Evolutionary conservation across 2,888 invertebrate genomes (phyloP), one percentile per base, ranked within the genome.

Genomic region (Pterostichus niger): DNA sequence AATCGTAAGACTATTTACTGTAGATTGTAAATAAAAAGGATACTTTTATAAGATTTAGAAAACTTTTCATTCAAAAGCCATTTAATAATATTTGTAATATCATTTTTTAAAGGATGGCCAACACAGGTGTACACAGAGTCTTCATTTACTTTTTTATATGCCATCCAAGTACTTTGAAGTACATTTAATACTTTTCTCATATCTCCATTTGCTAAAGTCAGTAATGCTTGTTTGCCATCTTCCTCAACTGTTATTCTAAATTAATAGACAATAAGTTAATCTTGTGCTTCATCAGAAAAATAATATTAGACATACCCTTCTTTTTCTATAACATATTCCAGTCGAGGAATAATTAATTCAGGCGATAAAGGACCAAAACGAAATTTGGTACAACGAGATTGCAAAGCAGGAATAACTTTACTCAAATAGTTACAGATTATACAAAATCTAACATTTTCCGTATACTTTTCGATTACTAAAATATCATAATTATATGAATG

Each of bases 391-490:
- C 99, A 99, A 86, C 99, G 93, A 11, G 99, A 99, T 91, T 99
- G 99, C 80, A 99, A 92, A 4, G 99, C 99, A 13, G 99, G 99
- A 87, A 99, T 99, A 84, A 99, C 99, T 92, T 99, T 99, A 86
- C 98, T 97, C 86, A 99, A 91, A 90, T 99, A 99, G 91, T 99
- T 99, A 91, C 99, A 99, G 87, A 99, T 99, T 84, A 99, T 95
- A 89, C 99, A 99, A 90, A 99, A 99, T 7, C 99, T 92, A 2
- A 98, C 97, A 90, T 99, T 99, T 86, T 99, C 98, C 10, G 99
- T 99, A 89, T 98, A 99, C 90, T 99, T 99, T 90, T 99, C 99
- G 88, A 99, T 99, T 86, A 99, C 98, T 97, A 92, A 86, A 92
- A 91, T 83, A 86, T 24, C 24, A 24, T 24, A 24, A 24, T 24